Evolutionary conservation across 2,888 invertebrate genomes (phyloP).

Genomic region (Julus scandinavius): DNA sequence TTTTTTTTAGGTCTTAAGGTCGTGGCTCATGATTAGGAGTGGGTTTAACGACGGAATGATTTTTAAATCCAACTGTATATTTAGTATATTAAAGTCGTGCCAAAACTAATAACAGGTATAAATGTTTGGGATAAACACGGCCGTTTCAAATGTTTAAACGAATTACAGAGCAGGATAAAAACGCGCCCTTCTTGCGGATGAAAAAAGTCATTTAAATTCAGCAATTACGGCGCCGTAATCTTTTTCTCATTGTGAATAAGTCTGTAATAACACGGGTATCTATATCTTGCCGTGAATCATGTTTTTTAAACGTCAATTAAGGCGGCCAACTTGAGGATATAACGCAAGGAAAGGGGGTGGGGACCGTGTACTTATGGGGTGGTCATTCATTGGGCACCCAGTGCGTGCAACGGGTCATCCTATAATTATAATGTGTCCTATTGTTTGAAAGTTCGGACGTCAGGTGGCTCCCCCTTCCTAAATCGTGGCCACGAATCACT

Average conservation of each 20-base stretch:
- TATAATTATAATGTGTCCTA: not conserved
- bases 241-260: not conserved
- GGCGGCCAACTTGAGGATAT: not conserved
- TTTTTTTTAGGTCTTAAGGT: too few species aligned
- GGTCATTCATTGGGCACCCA: too few species aligned
- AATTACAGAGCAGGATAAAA: not conserved
- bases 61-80: not conserved
- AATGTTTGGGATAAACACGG: not conserved
- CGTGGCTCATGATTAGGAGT: not conserved
- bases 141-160: not conserved
- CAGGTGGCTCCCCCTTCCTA: not conserved
- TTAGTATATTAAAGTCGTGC: constrained; percentile 26
- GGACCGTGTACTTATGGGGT: too few species aligned
- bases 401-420: not conserved
- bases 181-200: not conserved
- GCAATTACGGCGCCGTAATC: not conserved
- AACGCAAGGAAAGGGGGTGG: not conserved
- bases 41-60: not conserved
- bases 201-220: constrained; percentile 10
- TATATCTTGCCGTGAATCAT: not conserved
- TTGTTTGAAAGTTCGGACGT: not conserved
- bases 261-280: not conserved
- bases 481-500: not conserved
- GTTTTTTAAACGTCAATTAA: constrained; percentile 4
- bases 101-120: not conserved